phyloP scores from a whole-genome alignment of 2,888 invertebrate species.

The Drosophila merina region DNA sequence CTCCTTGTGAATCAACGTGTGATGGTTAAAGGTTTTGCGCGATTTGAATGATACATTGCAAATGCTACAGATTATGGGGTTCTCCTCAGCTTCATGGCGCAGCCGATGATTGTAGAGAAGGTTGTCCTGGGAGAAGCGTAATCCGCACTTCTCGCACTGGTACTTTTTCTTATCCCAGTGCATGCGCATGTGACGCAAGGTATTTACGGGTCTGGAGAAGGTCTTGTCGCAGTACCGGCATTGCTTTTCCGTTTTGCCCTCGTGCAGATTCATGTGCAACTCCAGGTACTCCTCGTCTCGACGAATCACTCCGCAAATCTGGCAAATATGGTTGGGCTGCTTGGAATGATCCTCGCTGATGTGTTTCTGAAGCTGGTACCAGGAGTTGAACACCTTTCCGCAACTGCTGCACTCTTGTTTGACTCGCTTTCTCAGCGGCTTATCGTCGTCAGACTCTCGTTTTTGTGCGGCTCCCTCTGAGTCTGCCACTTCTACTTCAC shows the following conservation, averaged over 20 bases:
- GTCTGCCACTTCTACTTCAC: slow-evolving; percentile 38
- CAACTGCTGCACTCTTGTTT: slow-evolving; percentile 65
- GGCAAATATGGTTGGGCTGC: slow-evolving; percentile 64
- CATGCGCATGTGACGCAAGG: slow-evolving; percentile 81
- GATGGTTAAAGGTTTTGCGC: slow-evolving; percentile 81
- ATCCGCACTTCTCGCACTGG: slow-evolving; percentile 82
- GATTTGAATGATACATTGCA: slow-evolving; percentile 82
- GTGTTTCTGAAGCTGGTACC: slow-evolving; percentile 74
- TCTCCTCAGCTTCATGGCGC: slow-evolving; percentile 82
- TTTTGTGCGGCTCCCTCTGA: slow-evolving; percentile 16
- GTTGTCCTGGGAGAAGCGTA: slow-evolving; percentile 81
- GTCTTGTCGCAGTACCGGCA: slow-evolving; percentile 81
- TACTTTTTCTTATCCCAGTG: slow-evolving; percentile 83
- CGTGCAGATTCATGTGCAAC: slow-evolving; percentile 82
- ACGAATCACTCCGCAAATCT: slow-evolving; percentile 76
- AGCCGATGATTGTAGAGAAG: slow-evolving; percentile 81
- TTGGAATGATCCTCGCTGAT: slow-evolving; percentile 71
- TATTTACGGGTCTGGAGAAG: slow-evolving; percentile 80
- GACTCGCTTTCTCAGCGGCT: slow-evolving; percentile 51
- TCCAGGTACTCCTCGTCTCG: slow-evolving; percentile 82
- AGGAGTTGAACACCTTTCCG: slow-evolving; percentile 64
- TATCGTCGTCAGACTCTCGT: slow-evolving; percentile 42
- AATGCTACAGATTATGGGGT: slow-evolving; percentile 79
- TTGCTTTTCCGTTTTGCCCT: slow-evolving; percentile 82
- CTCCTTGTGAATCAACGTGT: slow-evolving; percentile 80